phyloP scores from a whole-genome alignment of 2,888 invertebrate genomes.

The Perizoma affinitatum region DNA sequence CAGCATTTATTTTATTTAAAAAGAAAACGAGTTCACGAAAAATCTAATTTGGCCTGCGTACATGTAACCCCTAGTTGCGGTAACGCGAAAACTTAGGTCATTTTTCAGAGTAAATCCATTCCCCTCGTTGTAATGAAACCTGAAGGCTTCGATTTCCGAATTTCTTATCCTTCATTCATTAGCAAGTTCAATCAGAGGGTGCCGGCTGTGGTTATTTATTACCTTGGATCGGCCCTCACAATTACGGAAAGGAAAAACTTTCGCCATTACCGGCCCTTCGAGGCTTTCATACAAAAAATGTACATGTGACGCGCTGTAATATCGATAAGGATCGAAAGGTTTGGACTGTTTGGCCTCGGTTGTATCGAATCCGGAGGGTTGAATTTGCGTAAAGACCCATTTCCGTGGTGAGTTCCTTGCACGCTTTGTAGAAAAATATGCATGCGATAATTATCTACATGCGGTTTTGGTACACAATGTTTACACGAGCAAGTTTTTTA shows the following conservation, averaged over 20 bases:
- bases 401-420: no score
- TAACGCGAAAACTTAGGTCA: constrained; percentile 62
- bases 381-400: constrained; percentile 20
- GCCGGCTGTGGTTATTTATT: constrained; percentile 81
- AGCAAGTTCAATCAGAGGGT: constrained; percentile 82
- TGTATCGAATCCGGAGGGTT: constrained; percentile 44
- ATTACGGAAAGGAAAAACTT: constrained; percentile 81
- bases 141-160: constrained; percentile 71
- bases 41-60: constrained; percentile 29
- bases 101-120: constrained; percentile 67
- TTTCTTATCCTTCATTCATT: constrained; percentile 82
- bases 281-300: constrained; percentile 78
- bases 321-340: constrained; percentile 52
- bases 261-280: constrained; percentile 75
- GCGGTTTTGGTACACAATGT: no score
- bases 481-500: no score
- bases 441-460: no score
- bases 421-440: no score
- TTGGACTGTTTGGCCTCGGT: constrained; percentile 57
- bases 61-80: constrained; percentile 33
- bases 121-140: constrained; percentile 50
- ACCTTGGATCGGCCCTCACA: constrained; percentile 79
- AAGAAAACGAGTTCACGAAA: constrained; percentile 25
- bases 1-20: constrained; percentile 26
- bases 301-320: constrained; percentile 69